Evolutionary conservation across 2,113 vertebrate species (phyloP).

Genomic region (Poeciliopsis retropinna): DNA sequence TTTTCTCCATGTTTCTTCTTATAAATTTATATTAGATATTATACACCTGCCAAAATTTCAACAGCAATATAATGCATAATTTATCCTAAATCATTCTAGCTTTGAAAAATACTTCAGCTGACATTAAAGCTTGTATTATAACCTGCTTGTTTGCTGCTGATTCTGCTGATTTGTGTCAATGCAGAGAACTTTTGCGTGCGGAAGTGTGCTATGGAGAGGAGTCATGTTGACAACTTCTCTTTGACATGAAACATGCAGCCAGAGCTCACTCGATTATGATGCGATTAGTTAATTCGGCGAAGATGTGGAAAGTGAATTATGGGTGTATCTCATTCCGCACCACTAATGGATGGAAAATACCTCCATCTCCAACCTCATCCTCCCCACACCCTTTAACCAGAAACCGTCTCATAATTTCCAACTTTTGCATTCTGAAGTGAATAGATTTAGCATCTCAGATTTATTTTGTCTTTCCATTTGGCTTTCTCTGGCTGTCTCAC

Average conservation of each 20-base stretch:
- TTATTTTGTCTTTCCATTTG: constrained; percentile 78
- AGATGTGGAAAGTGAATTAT: constrained; percentile 75
- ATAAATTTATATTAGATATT: not conserved
- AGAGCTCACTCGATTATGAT: constrained; percentile 62
- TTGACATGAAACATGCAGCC: constrained; percentile 54
- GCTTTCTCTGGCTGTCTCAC: constrained; percentile 48
- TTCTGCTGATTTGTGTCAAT: not conserved
- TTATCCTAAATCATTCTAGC: not conserved
- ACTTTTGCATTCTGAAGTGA: constrained; percentile 62
- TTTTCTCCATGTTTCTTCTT: not conserved
- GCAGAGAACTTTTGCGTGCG: not conserved
- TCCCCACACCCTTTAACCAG: constrained; percentile 65
- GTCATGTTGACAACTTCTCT: constrained; percentile 35
- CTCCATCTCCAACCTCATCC: constrained; percentile 63
- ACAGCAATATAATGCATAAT: not conserved
- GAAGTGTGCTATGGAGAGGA: not conserved
- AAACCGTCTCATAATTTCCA: constrained; percentile 66
- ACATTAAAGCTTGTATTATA: not conserved
- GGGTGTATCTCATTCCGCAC: constrained; percentile 68
- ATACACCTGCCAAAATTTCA: not conserved
- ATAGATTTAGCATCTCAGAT: constrained; percentile 70
- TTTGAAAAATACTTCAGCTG: not conserved
- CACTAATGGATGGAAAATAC: constrained; percentile 78
- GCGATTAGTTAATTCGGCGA: constrained; percentile 76
- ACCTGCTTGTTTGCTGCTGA: not conserved